Evolutionary conservation across 2,797 vertebrate genomes (phyloP).

Genomic region (Alfaro cultratus): DNA sequence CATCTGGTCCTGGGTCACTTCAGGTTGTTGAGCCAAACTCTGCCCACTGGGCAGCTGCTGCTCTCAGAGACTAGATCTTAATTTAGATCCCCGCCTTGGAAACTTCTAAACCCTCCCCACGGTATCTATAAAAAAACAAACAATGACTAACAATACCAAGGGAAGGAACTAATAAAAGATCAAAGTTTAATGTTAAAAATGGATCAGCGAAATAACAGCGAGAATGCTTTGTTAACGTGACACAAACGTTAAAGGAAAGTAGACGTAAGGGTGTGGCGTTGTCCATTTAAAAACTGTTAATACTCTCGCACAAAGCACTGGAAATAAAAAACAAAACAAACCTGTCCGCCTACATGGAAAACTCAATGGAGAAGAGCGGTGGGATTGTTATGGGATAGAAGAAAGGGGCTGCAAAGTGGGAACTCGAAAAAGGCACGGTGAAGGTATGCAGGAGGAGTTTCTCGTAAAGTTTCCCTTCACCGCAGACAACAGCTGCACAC

Average conservation of each 20-base stretch:
- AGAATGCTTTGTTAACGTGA: not conserved
- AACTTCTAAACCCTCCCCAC: conserved; percentile 46
- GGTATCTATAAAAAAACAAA: not conserved
- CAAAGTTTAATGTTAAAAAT: not conserved
- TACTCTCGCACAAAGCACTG: not conserved
- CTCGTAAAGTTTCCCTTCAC: conserved; percentile 49
- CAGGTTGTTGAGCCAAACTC: conserved; percentile 35
- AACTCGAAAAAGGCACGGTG: not conserved
- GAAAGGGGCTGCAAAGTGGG: not conserved
- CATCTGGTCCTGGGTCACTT: conserved; percentile 28
- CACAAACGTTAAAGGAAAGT: not conserved
- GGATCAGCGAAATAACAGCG: not conserved
- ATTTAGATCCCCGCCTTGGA: conserved; percentile 59
- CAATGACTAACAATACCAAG: conserved; percentile 4
- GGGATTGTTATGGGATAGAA: not conserved
- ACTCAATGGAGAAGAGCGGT: not conserved
- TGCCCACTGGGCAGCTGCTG: conserved; percentile 68
- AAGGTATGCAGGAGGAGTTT: conserved; percentile 11
- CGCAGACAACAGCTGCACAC: conserved; percentile 42
- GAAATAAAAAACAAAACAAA: not conserved
- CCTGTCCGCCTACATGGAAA: not conserved
- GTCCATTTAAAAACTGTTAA: not conserved
- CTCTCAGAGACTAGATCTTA: conserved; percentile 70
- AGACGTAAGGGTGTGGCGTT: not conserved
- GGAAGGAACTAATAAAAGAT: conserved; percentile 6